These are phyloP conservation scores for Pseudopipra pipra DNA, from an alignment of 2,113 vertebrate genomes.

Conservation along the genomic window DNA sequence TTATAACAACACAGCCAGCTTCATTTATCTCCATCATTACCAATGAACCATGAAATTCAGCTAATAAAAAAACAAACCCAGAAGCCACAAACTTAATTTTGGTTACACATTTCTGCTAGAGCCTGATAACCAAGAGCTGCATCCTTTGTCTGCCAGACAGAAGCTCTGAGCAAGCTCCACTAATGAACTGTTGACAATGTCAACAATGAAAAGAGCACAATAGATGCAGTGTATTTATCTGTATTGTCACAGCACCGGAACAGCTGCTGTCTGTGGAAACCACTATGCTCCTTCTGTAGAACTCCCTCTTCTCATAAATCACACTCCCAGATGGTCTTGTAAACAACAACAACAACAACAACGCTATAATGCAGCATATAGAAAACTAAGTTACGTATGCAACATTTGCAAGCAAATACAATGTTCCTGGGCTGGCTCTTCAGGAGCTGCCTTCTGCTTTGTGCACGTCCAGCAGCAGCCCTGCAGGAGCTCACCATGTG, in stretches of 20 bases:
- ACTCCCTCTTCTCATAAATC: conserved; percentile 20
- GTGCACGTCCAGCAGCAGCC: not conserved
- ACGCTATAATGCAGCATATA: not conserved
- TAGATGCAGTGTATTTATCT: conserved; percentile 53
- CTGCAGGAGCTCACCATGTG: not conserved
- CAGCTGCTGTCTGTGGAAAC: conserved; percentile 59
- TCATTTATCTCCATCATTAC: not conserved
- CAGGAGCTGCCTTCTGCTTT: not conserved
- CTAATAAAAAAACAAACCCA: conserved; percentile 17
- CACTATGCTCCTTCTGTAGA: not conserved
- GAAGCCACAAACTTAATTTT: conserved; percentile 35
- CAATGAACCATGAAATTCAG: conserved; percentile 3
- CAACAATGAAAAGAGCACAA: conserved; percentile 59
- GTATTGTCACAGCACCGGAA: conserved; percentile 6
- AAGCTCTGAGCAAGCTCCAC: conserved; percentile 38
- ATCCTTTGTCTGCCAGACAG: conserved; percentile 14
- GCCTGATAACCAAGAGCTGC: not conserved
- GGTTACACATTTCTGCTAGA: not conserved
- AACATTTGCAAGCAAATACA: not conserved
- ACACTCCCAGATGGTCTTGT: conserved; percentile 18
- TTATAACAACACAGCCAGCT: not conserved
- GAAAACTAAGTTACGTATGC: not conserved
- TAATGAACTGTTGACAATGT: conserved; percentile 68
- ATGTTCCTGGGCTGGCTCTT: not conserved
- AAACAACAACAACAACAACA: not conserved